These are phyloP conservation scores for Perognathus longimembris DNA, from an alignment of 2,113 vertebrate genomes.

Conservation along the genomic window DNA sequence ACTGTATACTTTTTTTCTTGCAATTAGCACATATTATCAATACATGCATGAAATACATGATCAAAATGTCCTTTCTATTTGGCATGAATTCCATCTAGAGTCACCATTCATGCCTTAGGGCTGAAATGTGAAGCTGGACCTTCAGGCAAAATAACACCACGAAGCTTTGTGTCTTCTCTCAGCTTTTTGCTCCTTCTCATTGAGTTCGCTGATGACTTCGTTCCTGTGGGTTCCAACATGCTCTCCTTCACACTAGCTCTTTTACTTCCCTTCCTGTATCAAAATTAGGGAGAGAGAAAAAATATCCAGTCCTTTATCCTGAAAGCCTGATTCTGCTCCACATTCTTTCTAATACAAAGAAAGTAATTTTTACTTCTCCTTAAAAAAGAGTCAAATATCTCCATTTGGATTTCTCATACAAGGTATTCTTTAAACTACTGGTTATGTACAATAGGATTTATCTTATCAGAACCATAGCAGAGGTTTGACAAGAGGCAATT, in stretches of 20 bases:
- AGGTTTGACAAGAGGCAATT: constrained; percentile 52
- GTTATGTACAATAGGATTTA: constrained; percentile 61
- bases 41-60: constrained; percentile 5
- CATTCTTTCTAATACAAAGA: constrained; percentile 60
- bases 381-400: constrained; percentile 62
- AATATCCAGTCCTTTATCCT: constrained; percentile 35
- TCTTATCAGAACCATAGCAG: constrained; percentile 22
- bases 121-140: background rate
- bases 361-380: constrained; percentile 66
- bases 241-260: background rate
- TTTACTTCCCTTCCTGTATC: constrained; percentile 32
- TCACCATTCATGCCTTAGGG: background rate
- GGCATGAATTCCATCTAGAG: background rate
- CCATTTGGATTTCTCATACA: constrained; percentile 36
- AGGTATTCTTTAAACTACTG: constrained; percentile 60
- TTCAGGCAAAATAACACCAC: background rate
- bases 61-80: constrained; percentile 42
- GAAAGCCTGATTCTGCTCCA: constrained; percentile 23
- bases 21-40: background rate
- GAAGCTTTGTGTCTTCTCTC: background rate
- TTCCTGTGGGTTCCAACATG: background rate
- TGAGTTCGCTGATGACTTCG: background rate
- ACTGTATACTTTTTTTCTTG: constrained; percentile 19
- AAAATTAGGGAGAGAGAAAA: constrained; percentile 43
- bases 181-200: background rate